Percentiles rank a stretch among this genome's conserved stretches.
phyloP scores from a whole-genome alignment of 2,797 vertebrate genomes.

The Chlorospingus flavigularis region DNA sequence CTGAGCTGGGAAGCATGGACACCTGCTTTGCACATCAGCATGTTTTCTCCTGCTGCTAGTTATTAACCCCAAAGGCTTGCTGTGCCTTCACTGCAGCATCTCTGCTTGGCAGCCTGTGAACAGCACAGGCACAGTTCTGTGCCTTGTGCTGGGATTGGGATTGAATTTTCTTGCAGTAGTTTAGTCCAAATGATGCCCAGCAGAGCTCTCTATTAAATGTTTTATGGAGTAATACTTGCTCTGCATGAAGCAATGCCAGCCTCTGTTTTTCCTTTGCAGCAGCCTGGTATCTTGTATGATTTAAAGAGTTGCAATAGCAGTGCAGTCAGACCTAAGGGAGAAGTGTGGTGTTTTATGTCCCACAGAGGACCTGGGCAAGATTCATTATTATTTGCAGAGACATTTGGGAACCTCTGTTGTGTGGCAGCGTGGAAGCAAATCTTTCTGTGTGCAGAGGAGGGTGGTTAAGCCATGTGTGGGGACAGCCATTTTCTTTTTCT shows the following conservation, averaged over 20 bases:
- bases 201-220: slow-evolving; percentile 53
- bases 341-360: background rate
- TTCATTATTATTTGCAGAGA: slow-evolving; percentile 16
- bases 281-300: background rate
- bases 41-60: background rate
- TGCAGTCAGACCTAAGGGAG: background rate
- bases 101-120: background rate
- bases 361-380: background rate
- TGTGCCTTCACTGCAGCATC: background rate
- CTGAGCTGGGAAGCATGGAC: background rate
- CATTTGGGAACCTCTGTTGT: background rate
- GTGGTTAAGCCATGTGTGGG: background rate
- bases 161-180: slow-evolving; percentile 36
- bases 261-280: background rate
- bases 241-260: background rate
- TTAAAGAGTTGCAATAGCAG: background rate
- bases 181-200: slow-evolving; percentile 52
- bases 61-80: background rate
- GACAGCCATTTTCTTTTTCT: background rate
- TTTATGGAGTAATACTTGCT: slow-evolving; percentile 34
- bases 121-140: background rate
- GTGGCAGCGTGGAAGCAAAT: background rate
- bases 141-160: background rate
- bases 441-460: background rate
- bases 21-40: background rate